These are phyloP conservation scores for Zootermopsis nevadensis DNA, from an alignment of 2,888 invertebrate species.

Conservation along the genomic window DNA sequence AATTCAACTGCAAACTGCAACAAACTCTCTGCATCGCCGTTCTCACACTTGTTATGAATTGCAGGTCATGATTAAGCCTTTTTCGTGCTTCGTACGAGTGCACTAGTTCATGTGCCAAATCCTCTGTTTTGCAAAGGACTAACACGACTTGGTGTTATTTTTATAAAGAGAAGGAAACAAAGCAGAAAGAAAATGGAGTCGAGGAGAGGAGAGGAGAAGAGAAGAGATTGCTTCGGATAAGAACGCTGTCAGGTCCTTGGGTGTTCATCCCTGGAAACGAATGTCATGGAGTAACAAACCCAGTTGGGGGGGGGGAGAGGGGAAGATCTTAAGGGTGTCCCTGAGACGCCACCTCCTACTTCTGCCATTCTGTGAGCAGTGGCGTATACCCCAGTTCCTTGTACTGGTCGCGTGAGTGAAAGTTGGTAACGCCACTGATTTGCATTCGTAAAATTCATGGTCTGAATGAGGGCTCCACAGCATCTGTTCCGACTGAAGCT, in stretches of 20 bases:
- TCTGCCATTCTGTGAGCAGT: background rate
- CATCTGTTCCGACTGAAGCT: no score
- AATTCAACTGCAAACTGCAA: no score
- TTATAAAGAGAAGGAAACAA: background rate
- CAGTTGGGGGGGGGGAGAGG: slow-evolving; percentile 52
- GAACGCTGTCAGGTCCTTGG: slow-evolving; percentile 64
- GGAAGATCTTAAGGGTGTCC: slow-evolving; percentile 13
- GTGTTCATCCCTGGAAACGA: slow-evolving; percentile 65
- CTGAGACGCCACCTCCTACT: background rate
- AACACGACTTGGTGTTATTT: background rate
- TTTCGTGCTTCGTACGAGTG: no score
- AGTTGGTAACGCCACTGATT: no score
- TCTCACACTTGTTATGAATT: no score
- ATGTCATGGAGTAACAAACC: slow-evolving; percentile 59
- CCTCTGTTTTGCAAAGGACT: background rate
- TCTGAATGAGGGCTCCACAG: no score
- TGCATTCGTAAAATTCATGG: no score
- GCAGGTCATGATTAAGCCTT: no score
- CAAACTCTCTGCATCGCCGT: no score
- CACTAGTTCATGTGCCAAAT: no score
- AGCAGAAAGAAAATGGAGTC: background rate
- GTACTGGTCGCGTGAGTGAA: no score
- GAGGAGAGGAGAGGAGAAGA: slow-evolving; percentile 58
- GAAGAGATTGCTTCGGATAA: slow-evolving; percentile 64
- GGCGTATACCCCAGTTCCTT: background rate